Conservation (phyloP, 2,797 vertebrate species). For the Bovichtus variegatus region DNA sequence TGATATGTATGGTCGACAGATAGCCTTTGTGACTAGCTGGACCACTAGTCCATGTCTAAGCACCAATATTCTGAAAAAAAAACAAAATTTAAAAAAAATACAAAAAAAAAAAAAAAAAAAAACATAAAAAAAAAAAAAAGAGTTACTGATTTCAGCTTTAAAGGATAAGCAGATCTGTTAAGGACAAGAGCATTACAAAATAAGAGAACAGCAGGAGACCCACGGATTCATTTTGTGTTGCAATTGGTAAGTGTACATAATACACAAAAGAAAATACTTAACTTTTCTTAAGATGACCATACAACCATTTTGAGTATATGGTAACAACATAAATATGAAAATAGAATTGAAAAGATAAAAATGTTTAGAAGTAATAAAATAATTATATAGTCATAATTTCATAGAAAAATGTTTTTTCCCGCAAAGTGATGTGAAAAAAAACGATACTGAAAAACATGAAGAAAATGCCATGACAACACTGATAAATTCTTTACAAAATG, state of each 20-base stretch:
- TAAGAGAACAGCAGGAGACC: constrained; percentile 12
- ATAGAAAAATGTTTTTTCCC: constrained; percentile 72
- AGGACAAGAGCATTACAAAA: not conserved
- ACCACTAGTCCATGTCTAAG: not conserved
- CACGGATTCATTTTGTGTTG: constrained; percentile 22
- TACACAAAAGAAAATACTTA: constrained; percentile 31
- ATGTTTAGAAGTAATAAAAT: constrained; percentile 75
- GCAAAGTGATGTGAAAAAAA: constrained; percentile 72
- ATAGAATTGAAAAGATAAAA: constrained; percentile 73
- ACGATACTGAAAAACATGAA: constrained; percentile 68
- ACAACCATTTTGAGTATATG: constrained; percentile 66
- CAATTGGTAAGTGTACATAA: constrained; percentile 31
- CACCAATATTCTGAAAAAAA: not conserved
- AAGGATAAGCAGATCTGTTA: constrained; percentile 1
- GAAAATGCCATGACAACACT: constrained; percentile 76
- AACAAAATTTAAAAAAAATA: too few relatives aligned
- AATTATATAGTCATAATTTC: constrained; percentile 71
- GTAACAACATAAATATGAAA: constrained; percentile 75
- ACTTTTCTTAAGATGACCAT: constrained; percentile 32
- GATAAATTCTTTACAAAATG: constrained; percentile 94
- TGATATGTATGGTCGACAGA: not conserved
- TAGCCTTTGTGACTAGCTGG: not conserved
- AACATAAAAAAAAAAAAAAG: not conserved
- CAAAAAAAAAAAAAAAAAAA: too few relatives aligned
- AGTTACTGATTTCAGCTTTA: constrained; percentile 10